Evolutionary conservation across 2,113 vertebrate species (phyloP), one percentile per base, ranked within the genome.

Genomic region (Pseudorasbora parva): DNA sequence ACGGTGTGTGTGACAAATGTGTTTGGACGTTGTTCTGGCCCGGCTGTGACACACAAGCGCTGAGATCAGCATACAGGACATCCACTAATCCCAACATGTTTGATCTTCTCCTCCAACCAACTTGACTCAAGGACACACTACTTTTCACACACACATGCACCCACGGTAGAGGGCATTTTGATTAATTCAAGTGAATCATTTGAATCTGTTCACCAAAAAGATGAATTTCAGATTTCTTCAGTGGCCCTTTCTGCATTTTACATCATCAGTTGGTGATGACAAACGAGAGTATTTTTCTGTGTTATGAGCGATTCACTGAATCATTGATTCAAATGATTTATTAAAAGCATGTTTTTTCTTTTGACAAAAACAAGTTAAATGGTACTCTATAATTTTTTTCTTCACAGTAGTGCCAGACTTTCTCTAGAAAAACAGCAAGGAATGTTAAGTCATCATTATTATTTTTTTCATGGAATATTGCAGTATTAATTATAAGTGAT

Each of bases 61-160:
- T 74, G 56, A 62, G 41, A 68, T 83, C 73, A 68, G 82, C 43
- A 51, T 76, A 33, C 66, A 76, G 25, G 15, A 66, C 11, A 17
- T 56, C 15, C 59, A 41, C 59, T 76, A 76, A 83, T 77, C 49
- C 59, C n/a, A 64, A 51, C 57, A 68, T 57, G 30, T 62, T 54
- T 68, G 30, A 41, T 68, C 69, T 75, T 64, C 69, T 75, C 71
- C 15, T 83, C 60, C 47, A 83, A 25, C 60, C 72, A 54, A 47
- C 49, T 51, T 33, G 59, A 62, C 7, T 47, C 56, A 75, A 75
- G 56, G 81, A 27, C 37, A 60, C 25, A 11, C 30, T 87, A 56
- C 23, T 86, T 82, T 71, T 80, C 80, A 76, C 86, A 17, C 54
- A n/a, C 80, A 14, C 49, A 19, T 5, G 6, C 49, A 60, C 59